Evolutionary conservation across 1,140 invertebrate genomes (phyloP), one percentile per base, ranked within the genome.

Genomic region (Drosophila kikkawai): DNA sequence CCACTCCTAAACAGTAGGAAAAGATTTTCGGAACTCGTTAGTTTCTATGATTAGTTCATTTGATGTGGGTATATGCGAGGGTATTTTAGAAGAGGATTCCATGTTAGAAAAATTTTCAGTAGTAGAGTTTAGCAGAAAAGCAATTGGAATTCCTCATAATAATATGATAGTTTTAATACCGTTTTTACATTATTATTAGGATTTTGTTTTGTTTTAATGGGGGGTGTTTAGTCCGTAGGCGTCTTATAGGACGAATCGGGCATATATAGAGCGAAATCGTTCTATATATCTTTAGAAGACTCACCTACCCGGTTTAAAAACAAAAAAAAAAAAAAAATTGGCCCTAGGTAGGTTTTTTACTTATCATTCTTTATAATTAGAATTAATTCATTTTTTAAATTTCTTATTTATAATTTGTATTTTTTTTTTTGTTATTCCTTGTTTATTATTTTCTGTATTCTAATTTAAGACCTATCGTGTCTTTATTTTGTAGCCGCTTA

Each of bases 171-270:
- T 13, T 22, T 22, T 22, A 12, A 45, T 45, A 45, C 19, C 19
- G 19, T 47, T 47, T 19, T 19, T 47, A 0, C 44, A 47, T 22
- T 47, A 22, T 15, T 22, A 22, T 22, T 22, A 26, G 44, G 44
- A 8, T 7, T 45, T 22, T 22, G 3, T 45, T 37, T 37, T 37
- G 8, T 32, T 32, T 32, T 32, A 41, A 44, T 19, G 42, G 42
- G 42, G 12, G n/a, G 42, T 44, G 42, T 44, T 45, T 22, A 45
- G 19, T 47, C 19, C 44, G 19, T 13, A 47, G 44, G 19, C 19
- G 44, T 47, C 17, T 47, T 22, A 47, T 47, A 47, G 19, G 45
- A 47, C 12, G 45, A 44, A 44, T 44, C 42, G 42, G 9, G 42
- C 42, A 19, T 44, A 44, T 44, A 19, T 44, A 44, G 1, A 17